A percentile compares a stretch with the other conserved stretches of the same genome.
Conservation (phyloP, 1,140 invertebrate species). For the Chionoecetes opilio region DNA sequence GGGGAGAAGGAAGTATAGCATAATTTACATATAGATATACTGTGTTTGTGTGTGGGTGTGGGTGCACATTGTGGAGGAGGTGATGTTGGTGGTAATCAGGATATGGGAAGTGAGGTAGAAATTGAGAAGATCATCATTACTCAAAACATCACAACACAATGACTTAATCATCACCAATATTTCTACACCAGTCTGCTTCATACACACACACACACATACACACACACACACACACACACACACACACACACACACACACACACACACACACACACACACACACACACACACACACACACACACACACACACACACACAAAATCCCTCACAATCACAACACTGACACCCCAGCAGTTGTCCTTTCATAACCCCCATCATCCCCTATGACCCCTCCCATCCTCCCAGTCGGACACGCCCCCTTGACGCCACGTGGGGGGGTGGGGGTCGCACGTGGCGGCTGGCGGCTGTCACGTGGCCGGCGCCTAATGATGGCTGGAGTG, state of each 20-base stretch:
- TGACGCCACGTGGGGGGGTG: slow-evolving; percentile 41
- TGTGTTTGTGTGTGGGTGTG: too few relatives aligned
- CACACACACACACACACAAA: background rate
- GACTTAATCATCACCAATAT: background rate
- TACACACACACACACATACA: background rate
- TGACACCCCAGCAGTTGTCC: background rate
- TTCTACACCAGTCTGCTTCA: too few relatives aligned
- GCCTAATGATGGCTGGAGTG: slow-evolving; percentile 68
- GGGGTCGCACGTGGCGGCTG: slow-evolving; percentile 54
- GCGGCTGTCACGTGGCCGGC: slow-evolving; percentile 57
- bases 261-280: background rate
- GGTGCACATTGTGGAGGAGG: too few relatives aligned
- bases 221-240: background rate
- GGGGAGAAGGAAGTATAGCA: too few relatives aligned
- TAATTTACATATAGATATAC: too few relatives aligned
- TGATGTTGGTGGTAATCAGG: too few relatives aligned
- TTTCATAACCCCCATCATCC: background rate
- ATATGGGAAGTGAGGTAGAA: too few relatives aligned
- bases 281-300: background rate
- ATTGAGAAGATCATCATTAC: too few relatives aligned
- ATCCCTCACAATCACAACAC: background rate
- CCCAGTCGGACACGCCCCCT: slow-evolving; percentile 61
- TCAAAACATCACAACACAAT: too few relatives aligned
- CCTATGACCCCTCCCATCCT: background rate
- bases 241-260: background rate